These are phyloP conservation scores for Coenonympha glycerion DNA, from an alignment of 2,888 invertebrate genomes.

Conservation along the genomic window DNA sequence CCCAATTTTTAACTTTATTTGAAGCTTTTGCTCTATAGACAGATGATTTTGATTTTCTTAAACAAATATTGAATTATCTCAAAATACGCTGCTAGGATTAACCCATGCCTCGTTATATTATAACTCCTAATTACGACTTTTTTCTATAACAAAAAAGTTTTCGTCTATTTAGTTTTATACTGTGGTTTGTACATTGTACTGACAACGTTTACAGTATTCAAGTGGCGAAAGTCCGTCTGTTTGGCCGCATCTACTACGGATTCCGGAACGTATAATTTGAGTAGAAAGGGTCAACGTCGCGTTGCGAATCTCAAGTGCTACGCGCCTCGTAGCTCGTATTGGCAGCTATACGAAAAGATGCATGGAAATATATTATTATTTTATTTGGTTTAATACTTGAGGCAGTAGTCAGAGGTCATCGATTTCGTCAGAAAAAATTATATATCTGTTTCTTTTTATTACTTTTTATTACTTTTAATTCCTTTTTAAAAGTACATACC, in stretches of 20 bases:
- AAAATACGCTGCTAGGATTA: no score
- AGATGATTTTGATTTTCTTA: no score
- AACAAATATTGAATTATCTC: no score
- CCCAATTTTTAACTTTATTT: no score
- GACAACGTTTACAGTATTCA: not conserved
- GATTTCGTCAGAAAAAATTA: no score
- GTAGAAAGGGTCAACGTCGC: slow-evolving; percentile 13
- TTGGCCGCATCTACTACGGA: slow-evolving; percentile 11
- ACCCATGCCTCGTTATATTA: slow-evolving; percentile 3
- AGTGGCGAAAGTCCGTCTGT: slow-evolving; percentile 6
- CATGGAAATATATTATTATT: no score
- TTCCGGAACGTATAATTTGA: slow-evolving; percentile 17
- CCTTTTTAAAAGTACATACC: no score
- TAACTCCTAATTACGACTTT: not conserved
- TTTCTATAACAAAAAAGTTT: not conserved
- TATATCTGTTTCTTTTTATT: no score
- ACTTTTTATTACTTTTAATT: no score
- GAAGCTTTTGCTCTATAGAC: no score
- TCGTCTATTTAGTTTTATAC: not conserved
- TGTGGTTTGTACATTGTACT: not conserved
- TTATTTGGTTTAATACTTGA: no score
- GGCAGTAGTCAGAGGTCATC: no score
- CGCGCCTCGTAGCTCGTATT: not conserved
- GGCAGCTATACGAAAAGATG: not conserved
- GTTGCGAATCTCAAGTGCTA: slow-evolving; percentile 13